Evolutionary conservation across 1,140 invertebrate genomes (phyloP), one percentile per base, ranked within the genome.

Genomic region (Drosophila nikananu): DNA sequence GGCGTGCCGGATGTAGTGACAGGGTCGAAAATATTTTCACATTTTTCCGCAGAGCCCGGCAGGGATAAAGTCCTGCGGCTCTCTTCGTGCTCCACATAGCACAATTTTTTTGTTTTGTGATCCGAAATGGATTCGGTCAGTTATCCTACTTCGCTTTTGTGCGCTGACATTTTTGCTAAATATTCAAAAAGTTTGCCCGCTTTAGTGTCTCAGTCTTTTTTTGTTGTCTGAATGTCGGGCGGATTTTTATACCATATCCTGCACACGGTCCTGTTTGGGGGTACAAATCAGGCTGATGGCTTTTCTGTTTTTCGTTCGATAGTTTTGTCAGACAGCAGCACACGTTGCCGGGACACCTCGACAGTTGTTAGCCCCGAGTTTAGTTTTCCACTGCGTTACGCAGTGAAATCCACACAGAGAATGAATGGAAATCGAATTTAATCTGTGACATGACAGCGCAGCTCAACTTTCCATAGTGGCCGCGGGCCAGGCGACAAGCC

Each of bases 1-100:
- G 83, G 83, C 83, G 72, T 78, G 81, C 84, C 83, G 83, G 84
- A 89, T 87, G 60, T 78, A 54, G 64, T 64, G 66, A 59, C 77
- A 71, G 71, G 55, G 76, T 77, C 77, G 74, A 62, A 87, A 87
- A 83, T 83, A 87, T 83, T 87, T 84, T 60, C 67, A 71, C 80
- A 83, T 83, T 86, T 82, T 67, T 39, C 59, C 76, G 60, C 39
- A 76, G 77, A 82, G 46, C 63, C 30, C 32, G 21, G 27, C 21
- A 58, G 32, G 68, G 68, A 73, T 30, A 32, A 41, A 59, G 30
- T 27, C 19, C 44, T 44, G 41, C 44, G 80, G 66, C 83, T 73
- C 46, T 80, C 65, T 65, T 51, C 25, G 65, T 71, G 51, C 44
- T 32, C 65, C 51, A 60, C 59, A 87, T 72, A 44, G 39, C 52